phyloP scores from a whole-genome alignment of 2,797 vertebrate genomes.

The Paramormyrops hopkinsi region DNA sequence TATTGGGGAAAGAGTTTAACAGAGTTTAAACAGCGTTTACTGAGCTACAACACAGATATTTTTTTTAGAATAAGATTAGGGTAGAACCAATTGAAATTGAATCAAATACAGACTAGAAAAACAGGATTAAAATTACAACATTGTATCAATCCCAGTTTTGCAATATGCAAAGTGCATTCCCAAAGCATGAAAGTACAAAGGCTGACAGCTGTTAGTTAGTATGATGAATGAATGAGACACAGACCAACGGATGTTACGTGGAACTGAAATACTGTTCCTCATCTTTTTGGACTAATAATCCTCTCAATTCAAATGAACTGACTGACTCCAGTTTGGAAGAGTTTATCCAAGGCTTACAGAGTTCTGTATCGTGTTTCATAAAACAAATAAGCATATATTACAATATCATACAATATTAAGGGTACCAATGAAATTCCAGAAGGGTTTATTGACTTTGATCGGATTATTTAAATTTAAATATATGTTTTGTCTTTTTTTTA shows the following conservation, averaged over 20 bases:
- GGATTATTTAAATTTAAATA: neutral
- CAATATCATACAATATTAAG: neutral
- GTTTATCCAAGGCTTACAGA: conserved; percentile 44
- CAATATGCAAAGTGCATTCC: neutral
- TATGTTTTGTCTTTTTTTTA: neutral
- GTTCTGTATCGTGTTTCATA: conserved; percentile 41
- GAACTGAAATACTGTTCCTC: neutral
- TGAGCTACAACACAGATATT: neutral
- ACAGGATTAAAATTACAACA: neutral
- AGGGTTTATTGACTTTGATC: neutral
- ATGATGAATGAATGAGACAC: neutral
- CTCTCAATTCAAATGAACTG: conserved; percentile 46
- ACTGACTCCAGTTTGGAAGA: conserved; percentile 54
- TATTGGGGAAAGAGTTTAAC: neutral
- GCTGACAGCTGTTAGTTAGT: neutral
- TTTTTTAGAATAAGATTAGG: neutral
- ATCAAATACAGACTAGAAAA: neutral
- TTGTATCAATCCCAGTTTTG: neutral
- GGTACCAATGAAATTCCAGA: neutral
- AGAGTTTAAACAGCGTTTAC: neutral
- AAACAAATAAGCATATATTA: neutral
- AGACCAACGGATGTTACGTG: neutral
- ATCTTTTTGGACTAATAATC: neutral
- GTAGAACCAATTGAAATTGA: neutral
- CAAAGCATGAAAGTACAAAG: neutral